Evolutionary conservation across 2,797 vertebrate genomes (phyloP), one percentile per base, ranked within the genome.

Genomic region (Gallinago stenura): DNA sequence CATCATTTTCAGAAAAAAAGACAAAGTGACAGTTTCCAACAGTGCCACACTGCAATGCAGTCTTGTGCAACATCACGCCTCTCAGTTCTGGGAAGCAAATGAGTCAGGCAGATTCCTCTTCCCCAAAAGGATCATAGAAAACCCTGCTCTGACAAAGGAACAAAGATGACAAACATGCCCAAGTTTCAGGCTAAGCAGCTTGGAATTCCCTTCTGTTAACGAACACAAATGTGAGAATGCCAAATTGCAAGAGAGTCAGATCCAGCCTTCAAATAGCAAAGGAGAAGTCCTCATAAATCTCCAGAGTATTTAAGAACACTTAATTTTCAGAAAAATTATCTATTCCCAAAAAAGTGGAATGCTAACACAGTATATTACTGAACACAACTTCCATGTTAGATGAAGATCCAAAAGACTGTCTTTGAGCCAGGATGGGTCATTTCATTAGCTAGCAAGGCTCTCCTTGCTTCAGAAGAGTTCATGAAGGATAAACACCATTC

Each of bases 41-140:
- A 84, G 64, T 0, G 0, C 11, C 12, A 3, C 1, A 0, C 57
- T 66, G 71, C 51, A 81, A 18, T 12, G 45, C 56, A 53, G 28
- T 56, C 46, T 37, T 18, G 8, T 30, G 57, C 48, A 57, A n/a
- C 0, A 0, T 11, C 53, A 25, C 0, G 13, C 51, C 6, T 73
- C 61, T 61, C 57, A 15, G 15, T 69, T 58, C 43, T 77, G 70
- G 30, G 20, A 90, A 54, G 17, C 41, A 72, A 77, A 51, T 2
- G 1, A 81, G 15, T 71, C 41, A 10, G 41, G 56, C 31, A 60
- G 60, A 76, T 66, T 81, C 31, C n/a, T 91, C 24, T 72, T 84
- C 41, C 65, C 25, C n/a, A 76, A 66, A 82, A 76, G 31, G 31
- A 72, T 35, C 21, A 37, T 15, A 54, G 80, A 80, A 92, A 91